phyloP scores from a whole-genome alignment of 2,888 invertebrate species.

The Brachylomia viminalis region DNA sequence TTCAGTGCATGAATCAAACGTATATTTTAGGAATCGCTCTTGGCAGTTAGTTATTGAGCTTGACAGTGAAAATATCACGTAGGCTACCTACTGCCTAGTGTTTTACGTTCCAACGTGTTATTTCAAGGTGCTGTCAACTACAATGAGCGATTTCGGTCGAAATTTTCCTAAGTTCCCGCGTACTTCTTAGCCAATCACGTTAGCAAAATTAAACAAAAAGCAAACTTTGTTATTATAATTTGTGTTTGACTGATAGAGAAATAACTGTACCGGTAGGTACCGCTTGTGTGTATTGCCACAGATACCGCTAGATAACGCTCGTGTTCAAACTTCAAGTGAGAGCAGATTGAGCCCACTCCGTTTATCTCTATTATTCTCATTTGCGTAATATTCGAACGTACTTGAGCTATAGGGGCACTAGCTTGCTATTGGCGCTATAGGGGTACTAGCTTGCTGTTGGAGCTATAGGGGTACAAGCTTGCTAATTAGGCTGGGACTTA shows the following conservation, averaged over 20 bases:
- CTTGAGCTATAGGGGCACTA: not conserved
- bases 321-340: conserved; percentile 20
- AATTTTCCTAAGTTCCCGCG: not conserved
- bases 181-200: not conserved
- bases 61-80: conserved; percentile 2
- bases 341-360: not conserved
- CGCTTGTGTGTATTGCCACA: not conserved
- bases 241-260: conserved; percentile 7
- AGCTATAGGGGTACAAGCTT: no score
- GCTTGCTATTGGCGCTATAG: no score
- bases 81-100: not conserved
- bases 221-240: conserved; percentile 4
- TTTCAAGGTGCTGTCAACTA: conserved; percentile 10
- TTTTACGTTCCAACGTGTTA: conserved; percentile 8
- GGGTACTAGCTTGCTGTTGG: not conserved
- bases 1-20: conserved; percentile 9
- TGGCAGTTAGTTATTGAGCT: conserved; percentile 12
- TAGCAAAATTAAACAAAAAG: not conserved
- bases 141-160: conserved; percentile 20
- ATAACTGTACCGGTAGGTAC: not conserved
- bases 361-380: conserved; percentile 6
- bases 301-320: conserved; percentile 1
- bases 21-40: conserved; percentile 12
- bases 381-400: not conserved
- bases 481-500: not conserved